Evolutionary conservation across 1,140 invertebrate genomes (phyloP), one percentile per base, ranked within the genome.

Genomic region (Platorchestia sp.): DNA sequence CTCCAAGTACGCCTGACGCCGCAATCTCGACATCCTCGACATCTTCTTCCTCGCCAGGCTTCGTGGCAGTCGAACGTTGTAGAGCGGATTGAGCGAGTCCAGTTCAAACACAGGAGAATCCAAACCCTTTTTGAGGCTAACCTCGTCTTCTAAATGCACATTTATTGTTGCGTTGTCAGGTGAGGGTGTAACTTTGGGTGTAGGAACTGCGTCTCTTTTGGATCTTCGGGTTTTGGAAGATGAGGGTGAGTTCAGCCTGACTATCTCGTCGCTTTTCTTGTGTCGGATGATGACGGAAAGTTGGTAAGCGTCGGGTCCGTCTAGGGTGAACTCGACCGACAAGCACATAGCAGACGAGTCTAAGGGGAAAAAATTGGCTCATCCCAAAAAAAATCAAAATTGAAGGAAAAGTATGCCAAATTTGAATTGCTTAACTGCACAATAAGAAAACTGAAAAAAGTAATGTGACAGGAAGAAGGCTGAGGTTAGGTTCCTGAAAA

Each of bases 281-380:
- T 6, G 40, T 5, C 36, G 6, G 36, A 93, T 93, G 91, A 93
- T 93, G 36, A 93, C 91, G 10, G 91, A 93, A 40, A 93, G 91
- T 40, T 93, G 91, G 45, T 93, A 93, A 14, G 91, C 91, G 44
- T 93, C 91, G 0, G 91, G 91, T 5, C 91, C 91, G 45, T 93
- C 45, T 0, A 93, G 91, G 7, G 10, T 93, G 45, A 93, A 93
- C 6, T 45, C 91, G 7, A 93, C 43, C 5, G 91, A 47, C 1
- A 93, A 16, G 91, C 91, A 93, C 91, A 93, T 93, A 41, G 87
- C 87, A 19, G 59, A 75, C 27, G 59, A 3, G 1, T 10, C 59
- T 75, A 27, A 22, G 27, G 27, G 27, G 27, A 36, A 10, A 75
- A 36, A 10, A 75, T 75, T 1, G 27, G 27, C 59, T 75, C 14